Evolutionary conservation across 2,888 invertebrate species (phyloP).

Genomic region (Eupelmus urozonus): DNA sequence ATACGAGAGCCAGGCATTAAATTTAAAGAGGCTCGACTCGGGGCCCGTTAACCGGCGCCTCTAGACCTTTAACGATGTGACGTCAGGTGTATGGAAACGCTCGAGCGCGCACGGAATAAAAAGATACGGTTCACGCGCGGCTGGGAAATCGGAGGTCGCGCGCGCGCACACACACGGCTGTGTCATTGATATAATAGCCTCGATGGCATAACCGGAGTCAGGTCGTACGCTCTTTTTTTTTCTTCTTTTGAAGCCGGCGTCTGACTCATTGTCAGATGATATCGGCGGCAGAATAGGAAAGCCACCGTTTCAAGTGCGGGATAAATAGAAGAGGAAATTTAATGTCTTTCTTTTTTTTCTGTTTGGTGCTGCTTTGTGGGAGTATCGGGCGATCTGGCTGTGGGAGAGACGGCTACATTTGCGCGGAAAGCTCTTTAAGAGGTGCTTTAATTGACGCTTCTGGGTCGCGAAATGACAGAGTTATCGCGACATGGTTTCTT

Average conservation of each 20-base stretch:
- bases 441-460: slow-evolving; percentile 10
- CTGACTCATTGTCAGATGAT: slow-evolving; percentile 45
- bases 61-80: not conserved
- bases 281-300: slow-evolving; percentile 13
- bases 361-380: too few relatives aligned
- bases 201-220: slow-evolving; percentile 42
- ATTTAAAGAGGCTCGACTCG: too few relatives aligned
- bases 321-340: not conserved
- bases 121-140: not conserved
- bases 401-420: not conserved
- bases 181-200: slow-evolving; percentile 42
- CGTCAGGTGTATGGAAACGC: not conserved
- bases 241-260: slow-evolving; percentile 8
- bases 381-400: not conserved
- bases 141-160: not conserved
- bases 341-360: not conserved
- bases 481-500: not conserved
- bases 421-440: not conserved
- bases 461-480: not conserved
- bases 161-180: not conserved
- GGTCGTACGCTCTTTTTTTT: not conserved
- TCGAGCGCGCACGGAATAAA: not conserved
- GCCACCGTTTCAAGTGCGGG: not conserved
- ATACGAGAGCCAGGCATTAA: too few relatives aligned
- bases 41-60: too few relatives aligned